Percentiles rank a stretch among this genome's conserved stretches.
Evolutionary conservation across 2,797 vertebrate genomes (phyloP).

Genomic region (Scolopax rusticola): DNA sequence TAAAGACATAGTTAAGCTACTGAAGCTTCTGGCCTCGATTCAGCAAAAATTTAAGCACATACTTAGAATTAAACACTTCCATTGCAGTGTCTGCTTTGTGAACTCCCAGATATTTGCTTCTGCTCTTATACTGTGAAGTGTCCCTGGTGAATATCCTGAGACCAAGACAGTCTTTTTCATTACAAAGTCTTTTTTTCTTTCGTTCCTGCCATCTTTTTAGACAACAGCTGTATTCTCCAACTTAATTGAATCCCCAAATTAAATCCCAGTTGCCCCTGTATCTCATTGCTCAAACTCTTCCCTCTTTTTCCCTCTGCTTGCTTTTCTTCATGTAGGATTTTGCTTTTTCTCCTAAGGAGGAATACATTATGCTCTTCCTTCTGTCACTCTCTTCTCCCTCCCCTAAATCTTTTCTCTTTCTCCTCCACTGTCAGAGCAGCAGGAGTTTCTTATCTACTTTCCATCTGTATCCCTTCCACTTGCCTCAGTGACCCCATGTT

Average conservation of each 20-base stretch:
- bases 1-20: background rate
- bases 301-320: background rate
- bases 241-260: constrained; percentile 41
- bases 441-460: constrained; percentile 53
- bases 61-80: constrained; percentile 43
- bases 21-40: background rate
- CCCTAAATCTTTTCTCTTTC: background rate
- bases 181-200: constrained; percentile 1
- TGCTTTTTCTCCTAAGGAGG: background rate
- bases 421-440: background rate
- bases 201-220: background rate
- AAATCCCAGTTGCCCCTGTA: constrained; percentile 37
- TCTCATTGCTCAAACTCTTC: background rate
- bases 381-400: background rate
- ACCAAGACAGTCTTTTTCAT: background rate
- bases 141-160: constrained; percentile 24
- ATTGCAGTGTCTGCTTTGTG: background rate
- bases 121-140: background rate
- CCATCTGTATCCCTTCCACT: constrained; percentile 38
- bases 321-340: background rate
- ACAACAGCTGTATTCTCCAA: constrained; percentile 42
- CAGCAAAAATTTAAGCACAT: constrained; percentile 15
- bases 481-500: constrained; percentile 20
- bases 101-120: constrained; percentile 21
- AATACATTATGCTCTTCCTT: background rate